Evolutionary conservation across 2,113 vertebrate genomes (phyloP), one percentile per base, ranked within the genome.

Genomic region (Melanotaenia duboulayi): DNA sequence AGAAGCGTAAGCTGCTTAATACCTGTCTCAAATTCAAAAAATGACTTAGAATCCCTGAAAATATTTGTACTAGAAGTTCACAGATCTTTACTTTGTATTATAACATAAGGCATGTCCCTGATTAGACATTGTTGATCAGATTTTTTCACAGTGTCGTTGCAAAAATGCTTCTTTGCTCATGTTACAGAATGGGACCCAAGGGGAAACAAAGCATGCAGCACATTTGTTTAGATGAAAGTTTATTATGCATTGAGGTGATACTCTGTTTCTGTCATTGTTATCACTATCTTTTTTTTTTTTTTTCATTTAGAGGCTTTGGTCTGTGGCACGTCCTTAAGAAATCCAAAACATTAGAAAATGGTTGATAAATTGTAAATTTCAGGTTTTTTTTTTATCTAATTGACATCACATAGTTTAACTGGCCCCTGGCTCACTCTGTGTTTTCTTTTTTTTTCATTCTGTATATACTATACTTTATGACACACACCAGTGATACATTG

Each of bases 1-100:
- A 82, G 75, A 81, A 40, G 52, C 70, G 61, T 73, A 76, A 74
- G 20, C 57, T 71, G 57, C 44, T 75, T 82, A 83, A 78, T 81
- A 39, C 74, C 55, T 24, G 20, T 78, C 75, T 80, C 24, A 72
- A 22, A 75, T 63, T 83, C 59, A 69, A 87, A n/a, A 82, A 73
- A 23, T 64, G 46, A 11, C 52, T 69, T 76, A 59, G 71, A 79
- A 80, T 82, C 55, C 23, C 40, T 20, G 55, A 55, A 64, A 76
- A 80, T 50, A 55, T 66, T 54, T 32, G 16, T 24, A 65, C 42
- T 37, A 66, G 24, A 69, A 74, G 48, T 17, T 71, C 22, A 66
- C 59, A 64, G 60, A 52, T 73, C 19, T 75, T 56, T 58, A 7
- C 2, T 16, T 44, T 13, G 11, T 12, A 66, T 20, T 28, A 7